These are phyloP conservation scores for Sebastes diaconus DNA, from an alignment of 2,797 vertebrate genomes.

Conservation along the genomic window DNA sequence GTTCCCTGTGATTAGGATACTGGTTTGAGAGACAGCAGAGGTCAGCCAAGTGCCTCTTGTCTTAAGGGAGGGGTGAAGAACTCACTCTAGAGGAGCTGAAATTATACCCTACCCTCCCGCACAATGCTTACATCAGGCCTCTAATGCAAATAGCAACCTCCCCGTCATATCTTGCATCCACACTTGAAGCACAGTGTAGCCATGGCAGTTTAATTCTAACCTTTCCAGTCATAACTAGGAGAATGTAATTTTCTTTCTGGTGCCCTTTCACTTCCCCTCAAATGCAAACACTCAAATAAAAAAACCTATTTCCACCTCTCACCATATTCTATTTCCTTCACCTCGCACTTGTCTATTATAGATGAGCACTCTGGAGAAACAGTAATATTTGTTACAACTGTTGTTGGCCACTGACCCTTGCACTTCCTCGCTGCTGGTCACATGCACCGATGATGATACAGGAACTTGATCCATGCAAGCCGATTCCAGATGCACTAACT, in stretches of 20 bases:
- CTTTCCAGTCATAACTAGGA: neutral
- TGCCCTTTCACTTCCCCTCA: neutral
- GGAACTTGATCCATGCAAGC: conserved; percentile 47
- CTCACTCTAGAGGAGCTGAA: conserved; percentile 38
- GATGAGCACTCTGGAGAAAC: conserved; percentile 20
- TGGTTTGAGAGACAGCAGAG: conserved; percentile 55
- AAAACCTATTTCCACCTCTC: neutral
- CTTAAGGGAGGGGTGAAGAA: conserved; percentile 28
- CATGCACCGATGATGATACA: conserved; percentile 35
- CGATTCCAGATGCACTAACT: conserved; percentile 32
- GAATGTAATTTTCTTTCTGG: neutral
- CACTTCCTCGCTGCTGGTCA: conserved; percentile 19
- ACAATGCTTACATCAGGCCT: conserved; percentile 21
- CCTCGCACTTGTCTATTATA: conserved; percentile 24
- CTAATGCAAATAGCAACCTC: conserved; percentile 6
- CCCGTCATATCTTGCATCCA: neutral
- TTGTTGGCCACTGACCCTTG: conserved; percentile 41
- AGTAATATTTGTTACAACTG: conserved; percentile 30
- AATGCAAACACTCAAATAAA: neutral
- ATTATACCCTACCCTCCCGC: conserved; percentile 36
- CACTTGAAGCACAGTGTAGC: neutral
- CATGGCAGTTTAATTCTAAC: neutral
- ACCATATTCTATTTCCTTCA: neutral
- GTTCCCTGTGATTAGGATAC: conserved; percentile 65
- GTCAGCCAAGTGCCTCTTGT: conserved; percentile 67